Base-by-base conservation (phyloP, 2,113 vertebrate genomes). In the Aplodontia rufa region DNA sequence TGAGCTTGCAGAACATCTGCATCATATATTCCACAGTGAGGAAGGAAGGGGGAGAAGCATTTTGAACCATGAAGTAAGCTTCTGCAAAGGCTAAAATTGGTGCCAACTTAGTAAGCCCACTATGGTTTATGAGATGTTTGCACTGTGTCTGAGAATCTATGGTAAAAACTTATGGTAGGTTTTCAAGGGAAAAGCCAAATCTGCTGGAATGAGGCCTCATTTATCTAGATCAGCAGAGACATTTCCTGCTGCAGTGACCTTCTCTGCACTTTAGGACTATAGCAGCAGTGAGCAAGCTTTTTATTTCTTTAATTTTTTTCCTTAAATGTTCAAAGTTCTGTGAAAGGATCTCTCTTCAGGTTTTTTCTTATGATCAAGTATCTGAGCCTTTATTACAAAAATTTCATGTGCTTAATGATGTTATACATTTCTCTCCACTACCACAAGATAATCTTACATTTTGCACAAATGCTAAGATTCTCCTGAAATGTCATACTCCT, bases 181-280 rank as follows among this genome's bases (percentile, higher is more conserved):
- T 97, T 98, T 96, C 96, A 97, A 98, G 98, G 83, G 88, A 74
- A 97, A 98, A 98, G 94, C 8, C 94, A 91, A 98, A 97, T 95
- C 53, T 92, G 76, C 74, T 97, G 95, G 85, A 97, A 97, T 97
- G 95, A 97, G 62, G 51, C 91, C 74, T 95, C 53, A 14, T 98
- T 98, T 97, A 97, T 98, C 96, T 98, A 98, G 98, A 98, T 98
- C 96, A 98, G 10, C 94, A 94, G 83, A 98, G 97, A 97, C 96
- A 92, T 93, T 98, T 96, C 95, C 95, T 79, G 51, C 75, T 76
- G 90, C 97, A 97, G 37, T 98, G 98, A 98, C 97, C 98, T 98
- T 98, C 97, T 88, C 88, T 97, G 93, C 75, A 82, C 97, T 91
- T 96, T 91, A 98, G 94, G 40, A 97, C 5, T 62, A 95, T 40